A percentile compares a stretch with the other conserved stretches of the same genome.
phyloP scores from a whole-genome alignment of 2,888 invertebrate species.

The Halocaridina rubra region DNA sequence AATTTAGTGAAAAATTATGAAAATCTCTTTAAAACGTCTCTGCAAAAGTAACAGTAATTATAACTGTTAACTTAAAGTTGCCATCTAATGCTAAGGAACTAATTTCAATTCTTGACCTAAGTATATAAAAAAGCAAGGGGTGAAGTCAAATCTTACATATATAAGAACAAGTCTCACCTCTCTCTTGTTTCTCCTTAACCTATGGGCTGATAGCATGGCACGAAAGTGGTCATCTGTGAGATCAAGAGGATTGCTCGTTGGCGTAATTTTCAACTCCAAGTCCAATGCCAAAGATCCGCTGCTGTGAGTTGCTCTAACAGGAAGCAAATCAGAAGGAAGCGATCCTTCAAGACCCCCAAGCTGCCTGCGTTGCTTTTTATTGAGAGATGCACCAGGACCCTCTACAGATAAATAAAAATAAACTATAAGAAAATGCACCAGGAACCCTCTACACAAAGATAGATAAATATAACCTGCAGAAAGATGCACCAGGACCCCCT shows the following conservation, averaged over 20 bases:
- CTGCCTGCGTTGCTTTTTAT: conserved; percentile 74
- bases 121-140: not conserved
- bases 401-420: no score
- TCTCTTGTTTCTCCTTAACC: conserved; percentile 29
- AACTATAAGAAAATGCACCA: no score
- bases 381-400: conserved; percentile 74
- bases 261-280: conserved; percentile 52
- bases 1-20: not conserved
- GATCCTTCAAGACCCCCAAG: conserved; percentile 67
- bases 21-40: not conserved
- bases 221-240: conserved; percentile 54
- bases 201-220: conserved; percentile 44
- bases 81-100: not conserved
- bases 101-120: no score
- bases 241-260: conserved; percentile 53
- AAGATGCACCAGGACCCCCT: no score
- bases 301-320: conserved; percentile 70
- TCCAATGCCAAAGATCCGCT: conserved; percentile 49
- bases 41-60: not conserved
- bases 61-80: not conserved
- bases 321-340: conserved; percentile 67
- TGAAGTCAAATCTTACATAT: no score
- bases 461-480: no score
- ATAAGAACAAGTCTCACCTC: no score
- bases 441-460: no score